phyloP scores from a whole-genome alignment of 1,140 invertebrate genomes.

The Drosophila pseudoananassae region DNA sequence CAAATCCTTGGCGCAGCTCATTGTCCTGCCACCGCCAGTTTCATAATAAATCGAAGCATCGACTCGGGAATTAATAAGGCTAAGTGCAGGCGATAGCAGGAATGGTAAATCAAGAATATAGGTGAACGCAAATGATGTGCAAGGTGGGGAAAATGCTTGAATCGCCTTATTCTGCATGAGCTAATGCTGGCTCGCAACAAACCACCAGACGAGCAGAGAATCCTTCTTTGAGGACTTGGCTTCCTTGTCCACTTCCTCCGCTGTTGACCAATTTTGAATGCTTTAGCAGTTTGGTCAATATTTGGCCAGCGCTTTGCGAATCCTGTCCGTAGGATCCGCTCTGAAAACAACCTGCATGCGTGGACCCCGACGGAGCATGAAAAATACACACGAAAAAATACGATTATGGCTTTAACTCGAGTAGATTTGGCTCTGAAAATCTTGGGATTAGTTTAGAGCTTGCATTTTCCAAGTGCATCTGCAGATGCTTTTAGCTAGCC shows the following conservation, averaged over 20 bases:
- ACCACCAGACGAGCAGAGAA: neutral
- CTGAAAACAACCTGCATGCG: constrained; percentile 44
- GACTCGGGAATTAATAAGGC: constrained; percentile 65
- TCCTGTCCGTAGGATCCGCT: constrained; percentile 23
- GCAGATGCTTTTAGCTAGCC: neutral
- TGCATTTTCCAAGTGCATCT: neutral
- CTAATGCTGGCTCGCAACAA: neutral
- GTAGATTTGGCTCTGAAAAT: neutral
- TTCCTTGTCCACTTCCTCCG: constrained; percentile 2
- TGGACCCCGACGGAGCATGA: constrained; percentile 29
- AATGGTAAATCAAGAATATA: constrained; percentile 65
- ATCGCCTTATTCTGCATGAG: neutral
- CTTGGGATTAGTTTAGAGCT: neutral
- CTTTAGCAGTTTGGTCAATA: constrained; percentile 76
- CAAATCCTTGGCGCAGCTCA: constrained; percentile 31
- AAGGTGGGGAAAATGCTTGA: constrained; percentile 8
- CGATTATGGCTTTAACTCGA: neutral
- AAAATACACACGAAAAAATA: constrained; percentile 46
- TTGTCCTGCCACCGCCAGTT: constrained; percentile 29
- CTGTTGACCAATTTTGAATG: constrained; percentile 59
- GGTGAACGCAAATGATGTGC: constrained; percentile 48
- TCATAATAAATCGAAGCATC: constrained; percentile 53
- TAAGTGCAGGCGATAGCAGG: constrained; percentile 57
- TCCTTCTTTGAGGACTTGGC: constrained; percentile 16
- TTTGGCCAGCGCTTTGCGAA: constrained; percentile 72